phyloP scores from a whole-genome alignment of 1,140 invertebrate species.

The Cecropterus lyciades region DNA sequence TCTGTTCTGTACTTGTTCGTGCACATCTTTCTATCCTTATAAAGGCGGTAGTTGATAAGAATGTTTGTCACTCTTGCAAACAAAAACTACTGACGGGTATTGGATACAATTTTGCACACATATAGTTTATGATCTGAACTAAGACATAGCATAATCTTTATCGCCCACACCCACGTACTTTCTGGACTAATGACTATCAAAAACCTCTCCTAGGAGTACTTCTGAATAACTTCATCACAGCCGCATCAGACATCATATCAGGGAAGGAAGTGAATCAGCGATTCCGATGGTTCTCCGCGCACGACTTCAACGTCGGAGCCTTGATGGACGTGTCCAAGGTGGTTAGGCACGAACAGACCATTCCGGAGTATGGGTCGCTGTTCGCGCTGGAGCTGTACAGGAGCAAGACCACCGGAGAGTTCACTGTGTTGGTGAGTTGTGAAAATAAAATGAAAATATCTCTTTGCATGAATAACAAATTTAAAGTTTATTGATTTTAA shows the following conservation, averaged over 20 bases:
- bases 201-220: conserved; percentile 63
- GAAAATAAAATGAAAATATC: too few relatives aligned
- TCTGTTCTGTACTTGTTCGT: too few relatives aligned
- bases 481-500: background rate
- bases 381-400: conserved; percentile 67
- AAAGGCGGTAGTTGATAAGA: too few relatives aligned
- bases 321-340: conserved; percentile 66
- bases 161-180: too few relatives aligned
- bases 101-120: too few relatives aligned
- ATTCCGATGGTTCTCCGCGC: conserved; percentile 59
- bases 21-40: too few relatives aligned
- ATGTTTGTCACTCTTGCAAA: too few relatives aligned
- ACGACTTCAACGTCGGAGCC: conserved; percentile 74
- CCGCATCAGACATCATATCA: conserved; percentile 50
- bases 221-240: conserved; percentile 61
- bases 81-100: too few relatives aligned
- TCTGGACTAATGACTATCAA: too few relatives aligned
- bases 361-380: conserved; percentile 68
- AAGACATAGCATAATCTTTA: too few relatives aligned
- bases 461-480: too few relatives aligned
- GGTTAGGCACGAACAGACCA: conserved; percentile 48
- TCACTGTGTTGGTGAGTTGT: conserved; percentile 58
- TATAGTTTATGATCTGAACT: too few relatives aligned
- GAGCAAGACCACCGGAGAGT: conserved; percentile 52
- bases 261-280: conserved; percentile 52